These are phyloP conservation scores for Lophochroa leadbeateri DNA, from an alignment of 2,113 vertebrate genomes.

Conservation along the genomic window DNA sequence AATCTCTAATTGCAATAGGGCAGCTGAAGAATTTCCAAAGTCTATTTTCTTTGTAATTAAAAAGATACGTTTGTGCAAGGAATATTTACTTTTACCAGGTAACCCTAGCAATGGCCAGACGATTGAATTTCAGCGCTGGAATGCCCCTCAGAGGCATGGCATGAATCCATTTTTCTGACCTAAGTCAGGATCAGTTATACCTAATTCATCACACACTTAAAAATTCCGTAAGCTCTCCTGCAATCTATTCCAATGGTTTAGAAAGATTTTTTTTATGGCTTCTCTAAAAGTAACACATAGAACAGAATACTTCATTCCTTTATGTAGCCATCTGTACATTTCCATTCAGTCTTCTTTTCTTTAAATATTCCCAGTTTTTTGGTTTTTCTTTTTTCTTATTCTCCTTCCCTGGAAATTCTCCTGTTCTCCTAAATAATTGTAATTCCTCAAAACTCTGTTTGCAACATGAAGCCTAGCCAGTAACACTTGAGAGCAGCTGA, in stretches of 20 bases:
- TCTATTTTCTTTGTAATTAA: neutral
- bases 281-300: neutral
- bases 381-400: neutral
- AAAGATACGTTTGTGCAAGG: neutral
- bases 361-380: neutral
- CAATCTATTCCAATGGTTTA: neutral
- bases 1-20: neutral
- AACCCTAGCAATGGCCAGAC: neutral
- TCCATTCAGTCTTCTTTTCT: neutral
- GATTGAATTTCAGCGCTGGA: neutral
- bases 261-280: neutral
- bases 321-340: neutral
- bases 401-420: neutral
- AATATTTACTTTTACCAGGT: neutral
- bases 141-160: neutral
- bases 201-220: neutral
- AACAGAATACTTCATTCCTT: neutral
- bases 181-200: neutral
- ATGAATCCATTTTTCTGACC: neutral
- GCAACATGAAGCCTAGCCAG: neutral
- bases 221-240: neutral
- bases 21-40: neutral
- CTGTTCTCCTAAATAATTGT: neutral
- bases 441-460: neutral
- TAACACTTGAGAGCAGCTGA: neutral